Base-by-base conservation (phyloP, 2,113 vertebrate genomes). In the Natator depressus region DNA sequence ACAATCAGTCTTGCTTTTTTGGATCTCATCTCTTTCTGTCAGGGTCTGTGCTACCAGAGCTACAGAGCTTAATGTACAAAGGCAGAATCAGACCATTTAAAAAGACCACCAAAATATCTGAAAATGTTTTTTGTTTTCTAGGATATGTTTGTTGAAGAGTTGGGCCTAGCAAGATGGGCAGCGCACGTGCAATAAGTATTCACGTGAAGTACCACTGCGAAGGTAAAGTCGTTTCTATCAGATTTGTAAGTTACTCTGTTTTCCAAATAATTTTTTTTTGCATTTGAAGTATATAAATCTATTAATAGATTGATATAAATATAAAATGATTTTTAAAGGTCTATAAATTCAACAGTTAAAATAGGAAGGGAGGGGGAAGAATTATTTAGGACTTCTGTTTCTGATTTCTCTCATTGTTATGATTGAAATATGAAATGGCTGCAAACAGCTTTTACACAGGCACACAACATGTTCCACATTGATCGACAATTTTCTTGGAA, bases 41-140 rank as follows among this genome's bases (percentile, higher is more conserved):
- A 20, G 72, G 88, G 38, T 91, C 85, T 49, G 20, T 53, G 8
- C 53, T 80, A 25, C 95, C 90, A 10, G 47, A 93, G 55, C 84
- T 95, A 85, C 25, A 95, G 80, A 78, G 31, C 69, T 94, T 87
- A 79, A 90, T 50, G 2, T 16, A 5, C 53, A 49, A 83, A 83
- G 93, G n/a, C 22, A 49, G 78, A 76, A 50, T 35, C 51, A 65
- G 55, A 50, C 29, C 46, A 65, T 78, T 93, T 85, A 89, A 88
- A 94, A 89, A 95, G 51, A 29, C 88, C 89, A 27, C 94, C 93
- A 82, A 96, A 90, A 83, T 91, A 84, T 72, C 95, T 90, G 2
- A 91, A 50, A 97, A 96, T 96, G 14, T 95, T 98, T 95, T 57
- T 98, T 98, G 91, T 98, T 97, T 98, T 97, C 84, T 94, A 98